Base-by-base conservation (phyloP, 1,140 invertebrate genomes). In the Listronotus oregonensis region DNA sequence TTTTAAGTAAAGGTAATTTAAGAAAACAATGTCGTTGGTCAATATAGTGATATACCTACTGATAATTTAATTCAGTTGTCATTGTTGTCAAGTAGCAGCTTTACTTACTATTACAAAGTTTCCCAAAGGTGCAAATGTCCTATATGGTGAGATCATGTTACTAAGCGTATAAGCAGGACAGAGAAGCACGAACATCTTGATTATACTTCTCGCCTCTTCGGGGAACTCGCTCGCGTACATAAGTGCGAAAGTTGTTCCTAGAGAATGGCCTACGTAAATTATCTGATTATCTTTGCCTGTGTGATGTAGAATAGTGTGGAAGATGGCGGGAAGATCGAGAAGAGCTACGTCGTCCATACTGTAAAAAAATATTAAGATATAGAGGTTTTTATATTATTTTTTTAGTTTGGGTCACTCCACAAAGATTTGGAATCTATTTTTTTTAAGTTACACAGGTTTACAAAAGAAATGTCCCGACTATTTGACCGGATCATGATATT, bases 261-360 rank as follows among this genome's bases (percentile, higher is more conserved):
- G 66, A 0, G 79, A 81, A 67, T 86, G 84, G 2, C 85, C 87
- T 21, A 87, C 76, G 71, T 86, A 87, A 60, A 78, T 78, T 5
- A 87, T 70, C 44, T 82, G 67, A 15, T 70, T 72, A 18, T 75
- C 69, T 6, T 73, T 72, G 6, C 76, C 75, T 3, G 84, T 86
- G 18, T 69, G 60, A 6, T 77, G 69, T 5, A 84, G 58, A 12
- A 85, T 79, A 58, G 81, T 81, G 40, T 85, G 75, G n/a, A 89
- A 76, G 66, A 83, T 81, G 0, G 85, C 80, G n/a, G 86, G 85
- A 17, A 87, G 66, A 70, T 88, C 86, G 60, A 81, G 81, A 11
- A 77, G 65, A 5, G 83, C 84, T 75, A 87, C 83, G 74, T 89
- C 84, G 71, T 88, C 84, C 67, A 77, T 73, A 42, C 78, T 75